Evolutionary conservation across 2,797 vertebrate species (phyloP), one percentile per base, ranked within the genome.

Genomic region (Trachurus trachurus): DNA sequence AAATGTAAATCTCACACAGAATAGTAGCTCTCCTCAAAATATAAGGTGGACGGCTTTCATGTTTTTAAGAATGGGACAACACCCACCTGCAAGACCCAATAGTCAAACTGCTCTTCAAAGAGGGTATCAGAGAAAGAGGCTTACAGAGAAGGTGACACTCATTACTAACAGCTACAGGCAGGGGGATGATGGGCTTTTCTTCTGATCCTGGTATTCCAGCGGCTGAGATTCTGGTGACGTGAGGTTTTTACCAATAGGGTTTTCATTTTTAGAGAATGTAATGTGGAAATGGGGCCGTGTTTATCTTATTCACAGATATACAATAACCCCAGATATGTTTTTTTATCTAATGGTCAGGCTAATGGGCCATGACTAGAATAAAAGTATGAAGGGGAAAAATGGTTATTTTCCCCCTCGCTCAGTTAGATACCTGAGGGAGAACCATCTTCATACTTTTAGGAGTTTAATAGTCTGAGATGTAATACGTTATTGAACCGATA

Each of bases 91-190:
- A 29, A 71, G 62, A 62, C 6, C 21, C 66, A 81, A 21, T 54
- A 62, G 75, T 83, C 67, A 78, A n/a, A 82, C 67, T 76, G 62
- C 39, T 82, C 29, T 39, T 63, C 26, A 66, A 76, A 71, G 29
- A 71, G 34, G 69, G 66, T 60, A 56, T 77, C 59, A 40, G 59
- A 44, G 65, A 79, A 81, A 82, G 34, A 64, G 69, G 72, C 53
- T 89, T 67, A 77, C 1, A 49, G 53, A 72, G 57, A 79, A 80
- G 74, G 60, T 88, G 85, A 85, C 81, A 83, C 88, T 88, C 76
- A 87, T 90, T 74, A 73, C 67, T 69, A 80, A 69, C 71, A 76
- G 84, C 80, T 66, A 40, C 50, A 69, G 75, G 66, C 82, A 66
- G 62, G 31, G 6, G 45, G 65, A 65, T 82, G 79, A 85, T 74